Percentiles rank a stretch among this genome's conserved stretches.
Evolutionary conservation across 2,888 invertebrate genomes (phyloP).

Genomic region (Pemphredon lugubris): DNA sequence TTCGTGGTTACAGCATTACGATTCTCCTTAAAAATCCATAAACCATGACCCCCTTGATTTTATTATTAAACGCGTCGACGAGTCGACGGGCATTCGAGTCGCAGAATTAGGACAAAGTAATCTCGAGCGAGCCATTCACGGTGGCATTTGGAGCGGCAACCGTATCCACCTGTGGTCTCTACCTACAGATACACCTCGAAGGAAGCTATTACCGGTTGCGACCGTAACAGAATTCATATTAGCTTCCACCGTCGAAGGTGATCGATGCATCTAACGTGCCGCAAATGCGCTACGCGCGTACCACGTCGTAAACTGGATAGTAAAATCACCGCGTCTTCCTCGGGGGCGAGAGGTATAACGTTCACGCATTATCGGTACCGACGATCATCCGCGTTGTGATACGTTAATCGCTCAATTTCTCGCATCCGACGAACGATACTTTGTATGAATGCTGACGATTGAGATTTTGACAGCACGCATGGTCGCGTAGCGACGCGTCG

Average conservation of each 20-base stretch:
- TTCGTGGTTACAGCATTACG: too few species aligned
- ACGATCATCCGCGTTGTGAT: too few species aligned
- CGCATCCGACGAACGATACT: too few species aligned
- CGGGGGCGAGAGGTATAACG: too few species aligned
- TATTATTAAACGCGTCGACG: constrained; percentile 20
- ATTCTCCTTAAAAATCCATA: too few species aligned
- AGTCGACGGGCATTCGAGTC: constrained; percentile 1
- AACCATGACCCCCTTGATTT: too few species aligned
- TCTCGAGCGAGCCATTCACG: constrained; percentile 35
- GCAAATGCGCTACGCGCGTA: neutral
- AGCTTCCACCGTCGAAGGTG: constrained; percentile 19
- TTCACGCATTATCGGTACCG: too few species aligned
- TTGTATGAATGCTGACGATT: too few species aligned
- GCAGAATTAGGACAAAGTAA: constrained; percentile 31
- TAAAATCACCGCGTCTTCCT: neutral
- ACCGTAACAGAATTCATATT: constrained; percentile 42
- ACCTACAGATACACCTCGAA: constrained; percentile 18
- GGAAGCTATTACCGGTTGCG: constrained; percentile 31
- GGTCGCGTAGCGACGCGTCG: too few species aligned
- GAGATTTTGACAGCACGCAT: too few species aligned
- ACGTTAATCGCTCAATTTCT: too few species aligned
- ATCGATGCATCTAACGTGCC: constrained; percentile 34
- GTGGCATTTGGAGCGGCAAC: neutral
- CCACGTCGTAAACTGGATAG: too few species aligned
- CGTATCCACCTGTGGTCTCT: constrained; percentile 44